Conservation (phyloP, 1,140 invertebrate genomes). For the Zaprionus nigranus region DNA sequence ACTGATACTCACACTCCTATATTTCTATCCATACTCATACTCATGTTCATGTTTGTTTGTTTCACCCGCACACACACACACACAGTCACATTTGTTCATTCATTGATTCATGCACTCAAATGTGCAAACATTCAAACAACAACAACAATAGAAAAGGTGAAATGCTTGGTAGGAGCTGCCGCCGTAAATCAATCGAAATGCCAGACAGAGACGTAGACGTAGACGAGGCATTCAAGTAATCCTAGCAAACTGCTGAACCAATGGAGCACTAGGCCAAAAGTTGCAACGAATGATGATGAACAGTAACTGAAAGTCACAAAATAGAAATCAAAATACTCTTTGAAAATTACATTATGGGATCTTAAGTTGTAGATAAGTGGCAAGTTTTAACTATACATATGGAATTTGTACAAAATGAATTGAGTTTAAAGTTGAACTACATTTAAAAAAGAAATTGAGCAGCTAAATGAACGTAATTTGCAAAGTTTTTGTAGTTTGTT, state of each 20-base stretch:
- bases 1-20: slow-evolving; percentile 16
- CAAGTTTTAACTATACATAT: not conserved
- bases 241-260: slow-evolving; percentile 17
- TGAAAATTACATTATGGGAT: too few species aligned
- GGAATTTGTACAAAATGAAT: too few species aligned
- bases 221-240: slow-evolving; percentile 32
- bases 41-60: slow-evolving; percentile 41
- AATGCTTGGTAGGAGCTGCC: slow-evolving; percentile 30
- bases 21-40: slow-evolving; percentile 5
- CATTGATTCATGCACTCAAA: slow-evolving; percentile 47
- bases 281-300: slow-evolving; percentile 12
- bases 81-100: slow-evolving; percentile 42
- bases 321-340: slow-evolving; percentile 2
- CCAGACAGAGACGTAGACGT: slow-evolving; percentile 25
- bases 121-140: slow-evolving; percentile 22
- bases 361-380: too few species aligned
- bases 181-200: slow-evolving; percentile 54
- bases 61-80: slow-evolving; percentile 10
- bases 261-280: slow-evolving; percentile 6
- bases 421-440: too few species aligned
- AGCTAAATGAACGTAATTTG: not conserved
- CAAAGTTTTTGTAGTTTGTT: not conserved
- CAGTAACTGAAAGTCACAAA: slow-evolving; percentile 7
- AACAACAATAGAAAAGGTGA: slow-evolving; percentile 46
- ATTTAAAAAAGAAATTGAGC: too few species aligned